Percentiles rank a stretch among this genome's conserved stretches.
These are phyloP conservation scores for Colletes collaris DNA, from an alignment of 2,888 invertebrate genomes.

Conservation along the genomic window DNA sequence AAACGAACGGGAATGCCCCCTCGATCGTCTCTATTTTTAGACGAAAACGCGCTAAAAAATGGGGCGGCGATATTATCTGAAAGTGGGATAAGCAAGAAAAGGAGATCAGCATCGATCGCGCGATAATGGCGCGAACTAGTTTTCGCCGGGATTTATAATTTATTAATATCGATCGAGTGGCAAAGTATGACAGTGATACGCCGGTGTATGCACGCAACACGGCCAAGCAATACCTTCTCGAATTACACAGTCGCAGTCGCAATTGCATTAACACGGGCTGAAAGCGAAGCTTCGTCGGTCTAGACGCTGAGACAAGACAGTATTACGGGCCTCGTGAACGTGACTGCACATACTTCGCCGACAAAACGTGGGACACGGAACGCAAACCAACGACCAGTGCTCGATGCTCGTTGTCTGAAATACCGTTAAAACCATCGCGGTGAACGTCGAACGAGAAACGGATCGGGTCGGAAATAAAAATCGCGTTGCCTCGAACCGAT, in stretches of 20 bases:
- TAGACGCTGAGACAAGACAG: conserved; percentile 49
- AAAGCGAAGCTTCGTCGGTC: conserved; percentile 60
- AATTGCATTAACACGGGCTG: conserved; percentile 71
- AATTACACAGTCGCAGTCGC: conserved; percentile 72
- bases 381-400: conserved; percentile 10
- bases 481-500: neutral
- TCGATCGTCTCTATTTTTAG: too few species aligned
- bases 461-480: neutral
- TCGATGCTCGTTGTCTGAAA: neutral
- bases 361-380: conserved; percentile 1
- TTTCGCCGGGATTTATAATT: conserved; percentile 42
- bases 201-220: conserved; percentile 30
- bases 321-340: conserved; percentile 47
- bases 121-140: conserved; percentile 36
- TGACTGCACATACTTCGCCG: conserved; percentile 22
- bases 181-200: conserved; percentile 47
- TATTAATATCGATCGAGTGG: conserved; percentile 60
- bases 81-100: neutral
- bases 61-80: too few species aligned
- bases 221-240: conserved; percentile 66
- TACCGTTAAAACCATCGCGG: conserved; percentile 13
- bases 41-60: too few species aligned
- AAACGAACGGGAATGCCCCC: too few species aligned
- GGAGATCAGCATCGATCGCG: conserved; percentile 7
- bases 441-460: neutral